These are phyloP conservation scores for Mionectes olivaceus DNA, from an alignment of 2,797 vertebrate species.

Conservation along the genomic window DNA sequence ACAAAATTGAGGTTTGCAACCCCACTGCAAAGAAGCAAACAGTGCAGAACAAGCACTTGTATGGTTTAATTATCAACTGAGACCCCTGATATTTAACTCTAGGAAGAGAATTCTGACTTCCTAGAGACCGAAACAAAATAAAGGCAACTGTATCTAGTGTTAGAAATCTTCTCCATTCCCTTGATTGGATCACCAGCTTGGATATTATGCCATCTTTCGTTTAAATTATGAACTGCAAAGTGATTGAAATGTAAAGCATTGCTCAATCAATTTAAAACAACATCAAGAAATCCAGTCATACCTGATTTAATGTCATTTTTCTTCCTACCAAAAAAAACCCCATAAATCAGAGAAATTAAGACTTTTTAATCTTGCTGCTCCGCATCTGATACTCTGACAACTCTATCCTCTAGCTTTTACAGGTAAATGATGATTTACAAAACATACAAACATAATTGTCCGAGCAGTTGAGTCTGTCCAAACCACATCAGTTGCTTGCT, in stretches of 20 bases:
- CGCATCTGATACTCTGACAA: neutral
- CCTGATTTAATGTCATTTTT: neutral
- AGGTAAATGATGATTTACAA: neutral
- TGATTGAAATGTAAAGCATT: neutral
- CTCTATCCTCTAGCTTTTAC: neutral
- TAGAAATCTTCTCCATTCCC: neutral
- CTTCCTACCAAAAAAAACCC: neutral
- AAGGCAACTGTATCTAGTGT: neutral
- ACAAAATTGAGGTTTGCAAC: neutral
- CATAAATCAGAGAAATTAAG: neutral
- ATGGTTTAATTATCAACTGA: neutral
- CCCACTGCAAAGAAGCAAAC: neutral
- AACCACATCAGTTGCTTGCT: neutral
- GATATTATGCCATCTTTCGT: slow-evolving; percentile 64
- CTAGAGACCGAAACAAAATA: neutral
- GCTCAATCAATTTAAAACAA: neutral
- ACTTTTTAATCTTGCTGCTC: neutral
- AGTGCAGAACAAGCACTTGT: fast-evolving
- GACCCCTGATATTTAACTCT: neutral
- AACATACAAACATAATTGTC: neutral
- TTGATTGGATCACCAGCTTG: slow-evolving; percentile 17
- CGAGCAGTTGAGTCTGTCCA: neutral
- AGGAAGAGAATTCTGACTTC: neutral
- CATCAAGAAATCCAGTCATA: neutral
- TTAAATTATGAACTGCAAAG: slow-evolving; percentile 67